These are phyloP conservation scores for Chrysodeixis includens DNA, from an alignment of 2,888 invertebrate species.

Conservation along the genomic window DNA sequence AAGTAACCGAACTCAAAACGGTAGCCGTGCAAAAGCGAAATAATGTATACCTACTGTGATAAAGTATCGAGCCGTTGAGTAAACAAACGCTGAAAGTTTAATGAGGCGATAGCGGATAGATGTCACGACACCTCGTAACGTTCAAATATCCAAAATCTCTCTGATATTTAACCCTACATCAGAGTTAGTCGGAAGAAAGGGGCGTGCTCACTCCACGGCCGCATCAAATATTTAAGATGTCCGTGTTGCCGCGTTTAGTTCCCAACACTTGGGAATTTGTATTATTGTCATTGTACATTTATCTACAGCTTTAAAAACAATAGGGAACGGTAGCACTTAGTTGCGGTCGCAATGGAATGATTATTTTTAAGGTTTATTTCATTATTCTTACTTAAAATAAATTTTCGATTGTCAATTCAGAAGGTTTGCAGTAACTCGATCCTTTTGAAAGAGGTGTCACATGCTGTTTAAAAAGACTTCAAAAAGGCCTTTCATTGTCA, in stretches of 20 bases:
- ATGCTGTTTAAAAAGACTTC: neutral
- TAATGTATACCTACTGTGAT: conserved; percentile 11
- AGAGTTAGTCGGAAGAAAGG: conserved; percentile 62
- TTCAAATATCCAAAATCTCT: conserved; percentile 58
- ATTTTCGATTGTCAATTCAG: neutral
- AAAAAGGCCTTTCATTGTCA: neutral
- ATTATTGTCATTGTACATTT: conserved; percentile 26
- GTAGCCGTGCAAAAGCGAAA: neutral
- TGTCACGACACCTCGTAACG: conserved; percentile 55
- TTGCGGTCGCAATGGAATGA: too few species aligned
- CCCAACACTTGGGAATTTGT: conserved; percentile 51
- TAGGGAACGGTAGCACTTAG: neutral
- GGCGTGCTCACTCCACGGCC: conserved; percentile 60
- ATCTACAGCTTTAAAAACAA: neutral
- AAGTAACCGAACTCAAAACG: too few species aligned
- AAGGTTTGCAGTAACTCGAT: neutral
- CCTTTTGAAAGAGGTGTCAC: neutral
- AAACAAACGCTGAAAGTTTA: conserved; percentile 67
- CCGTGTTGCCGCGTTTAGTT: conserved; percentile 57
- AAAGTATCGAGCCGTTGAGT: conserved; percentile 34
- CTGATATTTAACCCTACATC: conserved; percentile 51
- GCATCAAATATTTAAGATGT: conserved; percentile 73
- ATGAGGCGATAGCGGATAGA: conserved; percentile 62
- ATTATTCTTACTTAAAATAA: too few species aligned
- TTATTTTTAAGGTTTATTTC: neutral